Evolutionary conservation across 2,888 invertebrate genomes (phyloP).

Genomic region (Hirtodrosophila confusa): DNA sequence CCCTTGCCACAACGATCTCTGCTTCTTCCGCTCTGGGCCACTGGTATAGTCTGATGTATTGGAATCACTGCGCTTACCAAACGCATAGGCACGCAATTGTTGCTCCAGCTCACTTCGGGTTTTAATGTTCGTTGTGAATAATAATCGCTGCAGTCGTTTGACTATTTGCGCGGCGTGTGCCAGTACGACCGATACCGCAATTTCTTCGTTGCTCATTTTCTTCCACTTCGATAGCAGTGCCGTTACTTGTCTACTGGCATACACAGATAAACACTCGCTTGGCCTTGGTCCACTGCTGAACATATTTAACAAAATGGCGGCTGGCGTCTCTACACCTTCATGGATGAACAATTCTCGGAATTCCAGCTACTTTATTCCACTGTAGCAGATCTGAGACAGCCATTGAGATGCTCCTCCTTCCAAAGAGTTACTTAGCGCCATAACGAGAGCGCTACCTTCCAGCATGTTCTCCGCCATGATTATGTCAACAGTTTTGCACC

Average conservation of each 20-base stretch:
- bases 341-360: slow-evolving; percentile 27
- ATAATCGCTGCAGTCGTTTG: slow-evolving; percentile 1
- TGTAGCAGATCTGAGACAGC: slow-evolving; percentile 31
- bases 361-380: slow-evolving; percentile 24
- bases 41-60: too few species aligned
- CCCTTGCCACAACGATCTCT: background rate
- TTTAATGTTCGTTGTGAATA: background rate
- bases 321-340: slow-evolving; percentile 18
- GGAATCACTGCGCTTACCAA: background rate
- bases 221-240: slow-evolving; percentile 6
- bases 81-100: background rate
- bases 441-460: slow-evolving; percentile 30
- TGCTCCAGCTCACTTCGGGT: background rate
- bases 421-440: slow-evolving; percentile 31
- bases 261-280: slow-evolving; percentile 8
- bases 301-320: slow-evolving; percentile 16
- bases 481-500: slow-evolving; percentile 15
- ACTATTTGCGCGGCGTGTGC: slow-evolving; percentile 4
- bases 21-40: slow-evolving; percentile 5
- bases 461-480: slow-evolving; percentile 19
- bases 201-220: slow-evolving; percentile 5
- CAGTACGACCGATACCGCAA: slow-evolving; percentile 7
- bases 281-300: background rate
- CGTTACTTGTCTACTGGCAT: slow-evolving; percentile 7
- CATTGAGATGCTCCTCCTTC: slow-evolving; percentile 28